Base-by-base conservation (phyloP, 2,888 invertebrate genomes). In the Mesochorus sp. region DNA sequence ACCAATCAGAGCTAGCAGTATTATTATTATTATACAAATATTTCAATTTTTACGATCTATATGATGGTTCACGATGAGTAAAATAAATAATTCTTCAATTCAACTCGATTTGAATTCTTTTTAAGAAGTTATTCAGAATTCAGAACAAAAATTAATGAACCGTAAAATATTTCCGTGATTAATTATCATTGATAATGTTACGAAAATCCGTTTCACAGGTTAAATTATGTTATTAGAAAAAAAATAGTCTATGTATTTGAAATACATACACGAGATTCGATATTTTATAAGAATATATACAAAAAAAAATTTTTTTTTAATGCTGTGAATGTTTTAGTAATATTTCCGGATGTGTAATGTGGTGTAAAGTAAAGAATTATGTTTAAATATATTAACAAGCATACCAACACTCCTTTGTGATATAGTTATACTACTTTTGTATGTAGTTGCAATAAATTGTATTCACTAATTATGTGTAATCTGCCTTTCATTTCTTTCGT, bases 361-460 rank as follows among this genome's bases (percentile, higher is more conserved):
- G 72, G 53, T 72, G 47, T 68, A 24, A 31, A 72, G 34, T 68
- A 34, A 44, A 73, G 53, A 42, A 68, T 73, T 64, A 78, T 73
- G 47, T 12, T 42, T 72, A 49, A 42, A 24, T 26, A n/a, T 17
- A 26, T 49, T 68, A 64, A 68, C 21, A 64, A 78, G 31, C 72
- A 64, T 79, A 79, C n/a, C n/a, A n/a, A n/a, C 76, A 74, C 59
- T 68, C 72, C 47, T 51, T 80, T 81, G 80, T 81, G 80, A 81
- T 81, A 79, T 79, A 79, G 79, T 59, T 61, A 76, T 81, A 76
- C 53, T 66, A 66, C 57, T 80, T 81, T 81, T 75, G 72, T 80
- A 81, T 76, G 76, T 76, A 79, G 73, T 71, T 42, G 70, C 75
- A 79, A 76, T 79, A 72, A 81, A 76, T 79, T 55, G 61, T 73